Evolutionary conservation across 2,113 vertebrate species (phyloP), one percentile per base, ranked within the genome.

Genomic region (Myotis davidii): DNA sequence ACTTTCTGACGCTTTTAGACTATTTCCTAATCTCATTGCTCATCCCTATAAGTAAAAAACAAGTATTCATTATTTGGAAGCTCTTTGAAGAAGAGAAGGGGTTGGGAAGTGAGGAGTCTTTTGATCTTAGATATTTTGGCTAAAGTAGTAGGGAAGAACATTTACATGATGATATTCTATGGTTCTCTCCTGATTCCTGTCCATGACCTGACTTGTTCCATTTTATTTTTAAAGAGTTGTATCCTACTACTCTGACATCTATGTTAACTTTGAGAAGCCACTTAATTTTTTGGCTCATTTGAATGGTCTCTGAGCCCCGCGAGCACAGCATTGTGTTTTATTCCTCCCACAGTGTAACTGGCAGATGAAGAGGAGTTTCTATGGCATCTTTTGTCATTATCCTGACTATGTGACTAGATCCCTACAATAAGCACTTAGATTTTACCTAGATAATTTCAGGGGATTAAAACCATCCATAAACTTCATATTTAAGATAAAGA

Each of bases 101-200:
- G 3, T 5, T 72, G 2, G 2, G 27, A 48, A 25, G 8, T 39
- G 79, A n/a, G 32, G 21, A 79, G 21, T 42, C 8, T 83, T 91
- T 92, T 84, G 13, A 69, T 95, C 34, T 79, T 88, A 79, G 64
- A 87, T 0, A 50, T 90, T 82, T 69, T 72, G 23, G 56, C 32
- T 83, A 14, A 50, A 52, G 5, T 73, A 50, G n/a, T 52, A 27
- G 27, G 0, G 74, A 65, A 61, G 73, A 69, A 69, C 13, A 94
- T 69, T 90, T 59, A 83, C 17, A 54, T 85, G 37, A 67, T 52
- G 14, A 50, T 54, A 32, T 20, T 52, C 27, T 83, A 10, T 23
- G 42, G 1, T 50, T 91, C 50, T 76, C 74, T 96, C 61, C 23
- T 84, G 97, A 94, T 89, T 93, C 96, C 61, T 27, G 21, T 1